These are phyloP conservation scores for Menura novaehollandiae DNA, from an alignment of 2,113 vertebrate genomes.

Conservation along the genomic window DNA sequence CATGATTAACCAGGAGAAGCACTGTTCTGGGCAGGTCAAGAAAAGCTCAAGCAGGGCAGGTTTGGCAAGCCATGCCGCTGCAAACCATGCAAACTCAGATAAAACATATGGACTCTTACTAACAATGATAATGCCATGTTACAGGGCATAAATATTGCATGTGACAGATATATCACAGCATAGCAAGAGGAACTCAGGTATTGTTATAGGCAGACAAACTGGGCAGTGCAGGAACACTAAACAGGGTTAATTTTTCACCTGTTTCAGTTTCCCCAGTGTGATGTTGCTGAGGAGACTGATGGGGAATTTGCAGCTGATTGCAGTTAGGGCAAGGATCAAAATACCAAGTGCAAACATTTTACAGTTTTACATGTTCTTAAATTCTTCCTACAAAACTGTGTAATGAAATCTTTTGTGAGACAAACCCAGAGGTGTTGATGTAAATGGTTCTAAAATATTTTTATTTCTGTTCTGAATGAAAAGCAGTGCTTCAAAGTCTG, in stretches of 20 bases:
- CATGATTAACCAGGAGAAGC: not conserved
- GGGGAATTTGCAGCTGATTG: not conserved
- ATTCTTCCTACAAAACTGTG: not conserved
- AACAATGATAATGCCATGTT: not conserved
- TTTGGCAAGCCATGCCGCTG: not conserved
- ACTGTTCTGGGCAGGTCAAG: not conserved
- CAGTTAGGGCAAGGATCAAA: not conserved
- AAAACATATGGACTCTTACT: rapidly evolving
- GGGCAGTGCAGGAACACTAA: not conserved
- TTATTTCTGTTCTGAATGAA: not conserved
- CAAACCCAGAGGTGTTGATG: not conserved
- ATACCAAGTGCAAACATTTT: not conserved
- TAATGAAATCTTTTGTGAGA: not conserved
- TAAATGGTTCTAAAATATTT: not conserved
- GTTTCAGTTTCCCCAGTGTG: not conserved
- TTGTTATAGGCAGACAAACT: not conserved
- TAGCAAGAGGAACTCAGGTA: not conserved
- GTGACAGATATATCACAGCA: not conserved
- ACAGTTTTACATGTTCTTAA: not conserved
- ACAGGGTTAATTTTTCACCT: not conserved
- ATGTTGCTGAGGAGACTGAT: not conserved
- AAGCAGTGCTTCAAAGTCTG: not conserved
- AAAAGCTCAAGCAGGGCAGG: not conserved
- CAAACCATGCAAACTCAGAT: not conserved
- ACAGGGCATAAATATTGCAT: not conserved